These are phyloP conservation scores for Hydropotes inermis DNA, from an alignment of 2,113 vertebrate genomes.

Conservation along the genomic window DNA sequence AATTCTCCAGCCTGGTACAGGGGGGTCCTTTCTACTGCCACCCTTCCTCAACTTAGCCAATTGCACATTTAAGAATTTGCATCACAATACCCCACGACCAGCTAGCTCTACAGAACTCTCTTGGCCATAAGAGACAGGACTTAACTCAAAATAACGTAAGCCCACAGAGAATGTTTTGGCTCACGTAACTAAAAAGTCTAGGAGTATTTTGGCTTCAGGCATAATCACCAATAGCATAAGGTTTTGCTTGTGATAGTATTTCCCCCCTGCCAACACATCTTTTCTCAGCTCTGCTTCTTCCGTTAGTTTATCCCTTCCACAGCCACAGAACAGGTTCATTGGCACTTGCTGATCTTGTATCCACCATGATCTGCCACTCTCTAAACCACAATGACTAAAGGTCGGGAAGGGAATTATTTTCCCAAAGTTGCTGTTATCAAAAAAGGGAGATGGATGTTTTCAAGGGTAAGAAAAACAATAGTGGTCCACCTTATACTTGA, in stretches of 20 bases:
- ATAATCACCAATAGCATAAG: neutral
- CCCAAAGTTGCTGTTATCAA: neutral
- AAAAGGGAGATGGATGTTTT: neutral
- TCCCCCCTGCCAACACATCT: neutral
- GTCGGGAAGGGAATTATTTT: neutral
- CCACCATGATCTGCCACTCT: neutral
- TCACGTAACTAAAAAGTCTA: neutral
- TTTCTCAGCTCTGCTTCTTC: neutral
- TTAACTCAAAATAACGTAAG: constrained; percentile 37
- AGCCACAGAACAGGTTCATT: neutral
- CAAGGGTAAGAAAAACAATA: neutral
- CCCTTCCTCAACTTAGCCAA: neutral
- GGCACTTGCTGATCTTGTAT: neutral
- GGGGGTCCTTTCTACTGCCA: neutral
- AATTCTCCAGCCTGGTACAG: neutral
- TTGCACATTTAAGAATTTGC: neutral
- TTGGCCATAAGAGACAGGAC: neutral
- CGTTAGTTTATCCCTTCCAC: neutral
- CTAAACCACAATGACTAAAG: neutral
- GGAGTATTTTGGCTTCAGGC: neutral
- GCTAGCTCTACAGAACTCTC: neutral
- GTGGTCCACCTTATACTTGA: neutral
- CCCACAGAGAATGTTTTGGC: neutral
- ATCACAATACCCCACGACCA: neutral
- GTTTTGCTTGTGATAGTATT: neutral